Base-by-base conservation (phyloP, 2,113 vertebrate species). In the Asarcornis scutulata region DNA sequence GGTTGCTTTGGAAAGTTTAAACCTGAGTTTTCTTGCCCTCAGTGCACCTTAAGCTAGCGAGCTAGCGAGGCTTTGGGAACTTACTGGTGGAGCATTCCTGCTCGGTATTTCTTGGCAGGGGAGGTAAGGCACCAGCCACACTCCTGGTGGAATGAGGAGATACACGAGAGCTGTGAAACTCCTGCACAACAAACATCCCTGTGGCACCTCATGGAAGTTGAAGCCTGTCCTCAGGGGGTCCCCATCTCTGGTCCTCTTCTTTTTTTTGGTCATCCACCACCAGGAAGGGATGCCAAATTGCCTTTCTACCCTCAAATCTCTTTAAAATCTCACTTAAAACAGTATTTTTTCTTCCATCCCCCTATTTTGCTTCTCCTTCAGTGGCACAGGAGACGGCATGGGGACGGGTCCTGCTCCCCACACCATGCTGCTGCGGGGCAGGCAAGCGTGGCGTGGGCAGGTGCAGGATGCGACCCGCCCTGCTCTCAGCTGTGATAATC, bases 21-120 rank as follows among this genome's bases (percentile, higher is more conserved):
- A 27, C 12, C 32, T 25, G 26, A 32, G 27, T 67, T 81, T 11
- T 88, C 27, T 50, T 38, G 18, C 18, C 11, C 46, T 59, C 46
- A 6, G 46, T 32, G 69, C 0, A 0, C 34, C 42, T 69, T 88
- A 78, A 67, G 64, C 23, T 50, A 25, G 73, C 40, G 67, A 18
- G 32, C 72, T 8, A 29, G 76, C 3, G 3, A 73, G 68, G 67
- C 34, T 76, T 59, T 17, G 14, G 83, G 64, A 74, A n/a, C 31
- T 87, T 29, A 15, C 0, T 0, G 2, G 11, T 42, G 50, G 74
- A 93, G 8, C 0, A 1, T 32, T 89, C 36, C 52, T 1, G 0
- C 34, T 23, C 8, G 11, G 25, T 53, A 26, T 26, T 72, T 34
- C 38, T 58, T 34, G 8, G 6, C 52, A 73, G 67, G 21, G 7